Evolutionary conservation across 2,797 vertebrate species (phyloP), one percentile per base, ranked within the genome.

Genomic region (Danio aesculapii): DNA sequence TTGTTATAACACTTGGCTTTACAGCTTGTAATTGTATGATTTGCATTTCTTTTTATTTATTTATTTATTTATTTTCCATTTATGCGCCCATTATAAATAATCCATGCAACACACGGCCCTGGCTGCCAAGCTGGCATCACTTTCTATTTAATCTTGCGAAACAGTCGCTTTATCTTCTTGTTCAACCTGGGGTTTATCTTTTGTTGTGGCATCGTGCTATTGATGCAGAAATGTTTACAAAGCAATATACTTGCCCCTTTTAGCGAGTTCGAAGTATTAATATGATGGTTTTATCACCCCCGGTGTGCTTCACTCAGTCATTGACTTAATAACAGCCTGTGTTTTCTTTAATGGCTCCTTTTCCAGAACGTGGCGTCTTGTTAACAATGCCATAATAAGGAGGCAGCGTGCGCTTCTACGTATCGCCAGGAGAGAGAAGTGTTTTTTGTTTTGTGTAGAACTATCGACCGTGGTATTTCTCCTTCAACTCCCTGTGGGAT

Each of bases 11-110:
- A 87, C 86, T 85, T 88, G 64, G 90, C 87, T 90, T 87, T 88
- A 83, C 82, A 87, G 86, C 87, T 89, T 89, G 85, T 89, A 89
- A 91, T 91, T 90, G 88, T 87, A 88, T 84, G 85, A 91, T 91
- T 91, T 91, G 89, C 90, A 91, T 92, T 88, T 90, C 85, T 88
- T 87, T 86, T 55, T 46, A 30, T 30, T 30, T 30, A 30, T 30
- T 30, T 30, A 30, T 30, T 30, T 30, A 30, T 30, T 30, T 30
- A 30, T 30, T 30, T 30, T 30, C 3, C 30, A 1, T 43, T 44
- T 13, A 61, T 9, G 66, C 81, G 59, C 77, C 85, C 83, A 85
- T 88, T 88, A 88, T 84, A 88, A 79, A 88, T 87, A 88, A 90
- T 90, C 88, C 84, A 84, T 79, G 68, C 84, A 62, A 77, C 68